These are phyloP conservation scores for Melinopterus prodromus DNA, from an alignment of 2,888 invertebrate genomes.

Conservation along the genomic window DNA sequence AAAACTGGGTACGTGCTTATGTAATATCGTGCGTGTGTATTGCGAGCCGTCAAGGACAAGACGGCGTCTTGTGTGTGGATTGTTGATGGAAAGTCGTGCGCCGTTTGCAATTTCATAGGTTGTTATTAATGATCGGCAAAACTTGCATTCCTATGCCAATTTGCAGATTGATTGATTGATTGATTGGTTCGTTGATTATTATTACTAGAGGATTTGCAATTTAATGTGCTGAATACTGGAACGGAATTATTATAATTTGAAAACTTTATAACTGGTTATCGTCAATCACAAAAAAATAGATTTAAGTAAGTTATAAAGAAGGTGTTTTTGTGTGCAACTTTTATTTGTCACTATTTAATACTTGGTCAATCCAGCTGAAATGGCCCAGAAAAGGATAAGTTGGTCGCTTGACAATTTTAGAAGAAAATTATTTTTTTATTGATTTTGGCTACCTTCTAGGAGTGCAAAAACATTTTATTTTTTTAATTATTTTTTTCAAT, in stretches of 20 bases:
- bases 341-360: too few species aligned
- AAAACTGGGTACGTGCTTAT: neutral
- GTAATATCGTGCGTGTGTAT: constrained; percentile 7
- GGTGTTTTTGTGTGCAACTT: too few species aligned
- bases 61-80: neutral
- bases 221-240: neutral
- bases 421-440: too few species aligned
- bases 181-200: neutral
- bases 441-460: too few species aligned
- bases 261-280: neutral
- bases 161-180: neutral
- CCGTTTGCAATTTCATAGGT: neutral
- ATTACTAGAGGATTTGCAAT: neutral
- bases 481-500: too few species aligned
- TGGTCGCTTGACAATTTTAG: too few species aligned
- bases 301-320: too few species aligned
- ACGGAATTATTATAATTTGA: neutral
- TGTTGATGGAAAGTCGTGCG: neutral
- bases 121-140: neutral
- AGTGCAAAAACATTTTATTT: too few species aligned
- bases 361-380: too few species aligned
- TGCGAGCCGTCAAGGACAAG: constrained; percentile 6
- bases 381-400: too few species aligned
- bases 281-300: too few species aligned
- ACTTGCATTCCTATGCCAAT: neutral